A percentile compares a stretch with the other conserved stretches of the same genome.
phyloP scores from a whole-genome alignment of 2,797 vertebrate species.

The Alfaro cultratus region DNA sequence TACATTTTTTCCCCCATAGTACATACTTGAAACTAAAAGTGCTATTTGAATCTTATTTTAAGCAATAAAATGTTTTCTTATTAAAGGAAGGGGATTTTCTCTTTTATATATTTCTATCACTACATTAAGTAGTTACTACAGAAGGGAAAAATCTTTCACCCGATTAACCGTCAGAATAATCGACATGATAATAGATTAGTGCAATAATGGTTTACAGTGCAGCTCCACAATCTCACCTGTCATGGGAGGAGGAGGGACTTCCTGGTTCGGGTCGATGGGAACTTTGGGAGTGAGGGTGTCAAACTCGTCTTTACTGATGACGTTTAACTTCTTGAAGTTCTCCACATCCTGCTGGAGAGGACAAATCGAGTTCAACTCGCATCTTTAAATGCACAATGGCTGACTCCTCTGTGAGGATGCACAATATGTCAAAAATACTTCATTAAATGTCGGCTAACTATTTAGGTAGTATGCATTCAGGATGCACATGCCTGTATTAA shows the following conservation, averaged over 20 bases:
- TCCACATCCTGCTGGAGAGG: conserved; percentile 86
- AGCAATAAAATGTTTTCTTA: no score
- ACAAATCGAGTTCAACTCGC: conserved; percentile 1
- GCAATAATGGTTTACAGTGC: not conserved
- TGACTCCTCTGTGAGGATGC: not conserved
- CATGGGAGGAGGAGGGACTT: conserved; percentile 78
- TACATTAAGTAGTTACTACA: no score
- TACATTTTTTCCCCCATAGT: no score
- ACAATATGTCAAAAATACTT: not conserved
- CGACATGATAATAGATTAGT: no score
- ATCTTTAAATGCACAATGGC: not conserved
- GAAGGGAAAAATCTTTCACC: no score
- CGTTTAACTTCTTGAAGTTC: conserved; percentile 91
- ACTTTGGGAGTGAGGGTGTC: conserved; percentile 85
- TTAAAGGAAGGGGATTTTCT: no score
- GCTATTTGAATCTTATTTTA: no score
- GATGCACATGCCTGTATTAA: not conserved
- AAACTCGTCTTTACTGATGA: conserved; percentile 92
- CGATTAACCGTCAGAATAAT: no score
- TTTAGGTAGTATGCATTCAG: not conserved
- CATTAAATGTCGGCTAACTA: not conserved
- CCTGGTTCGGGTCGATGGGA: conserved; percentile 79
- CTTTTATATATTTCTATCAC: no score
- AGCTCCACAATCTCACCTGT: conserved; percentile 68
- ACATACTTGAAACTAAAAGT: no score